Percentiles rank a stretch among this genome's conserved stretches.
phyloP scores from a whole-genome alignment of 2,888 invertebrate species.

The Branchellion lobata region DNA sequence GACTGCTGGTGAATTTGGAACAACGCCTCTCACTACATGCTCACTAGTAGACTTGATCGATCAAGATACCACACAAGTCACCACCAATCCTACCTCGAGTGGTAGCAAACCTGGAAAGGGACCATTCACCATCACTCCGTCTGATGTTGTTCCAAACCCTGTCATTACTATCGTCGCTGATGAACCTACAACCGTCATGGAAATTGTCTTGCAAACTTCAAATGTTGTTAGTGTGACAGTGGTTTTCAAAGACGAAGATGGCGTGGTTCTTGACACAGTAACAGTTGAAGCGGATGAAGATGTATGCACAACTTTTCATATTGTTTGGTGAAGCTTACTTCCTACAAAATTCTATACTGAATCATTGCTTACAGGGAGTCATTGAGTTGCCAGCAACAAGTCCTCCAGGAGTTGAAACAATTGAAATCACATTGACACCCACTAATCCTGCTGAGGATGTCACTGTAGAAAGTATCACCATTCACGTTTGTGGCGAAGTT shows the following conservation, averaged over 20 bases:
- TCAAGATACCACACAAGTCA: background rate
- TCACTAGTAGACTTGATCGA: background rate
- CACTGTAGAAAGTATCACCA: background rate
- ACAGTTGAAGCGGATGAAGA: background rate
- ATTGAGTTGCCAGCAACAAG: background rate
- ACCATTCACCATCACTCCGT: background rate
- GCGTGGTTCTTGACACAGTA: background rate
- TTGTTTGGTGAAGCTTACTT: background rate
- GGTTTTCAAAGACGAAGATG: background rate
- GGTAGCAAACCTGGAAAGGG: background rate
- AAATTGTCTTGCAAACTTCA: background rate
- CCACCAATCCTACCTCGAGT: background rate
- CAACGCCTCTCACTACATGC: background rate
- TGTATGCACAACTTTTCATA: background rate
- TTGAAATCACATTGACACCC: background rate
- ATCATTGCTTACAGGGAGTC: background rate
- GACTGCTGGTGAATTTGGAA: background rate
- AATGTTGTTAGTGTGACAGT: background rate
- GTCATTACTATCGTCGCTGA: background rate
- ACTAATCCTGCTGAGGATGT: background rate
- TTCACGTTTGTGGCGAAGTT: background rate
- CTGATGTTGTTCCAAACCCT: background rate
- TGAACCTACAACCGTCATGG: slow-evolving; percentile 14
- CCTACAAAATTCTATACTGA: background rate
- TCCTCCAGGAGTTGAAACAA: background rate